A percentile compares a stretch with the other conserved stretches of the same genome.
These are phyloP conservation scores for Nineta flava DNA, from an alignment of 2,888 invertebrate genomes.

Conservation along the genomic window DNA sequence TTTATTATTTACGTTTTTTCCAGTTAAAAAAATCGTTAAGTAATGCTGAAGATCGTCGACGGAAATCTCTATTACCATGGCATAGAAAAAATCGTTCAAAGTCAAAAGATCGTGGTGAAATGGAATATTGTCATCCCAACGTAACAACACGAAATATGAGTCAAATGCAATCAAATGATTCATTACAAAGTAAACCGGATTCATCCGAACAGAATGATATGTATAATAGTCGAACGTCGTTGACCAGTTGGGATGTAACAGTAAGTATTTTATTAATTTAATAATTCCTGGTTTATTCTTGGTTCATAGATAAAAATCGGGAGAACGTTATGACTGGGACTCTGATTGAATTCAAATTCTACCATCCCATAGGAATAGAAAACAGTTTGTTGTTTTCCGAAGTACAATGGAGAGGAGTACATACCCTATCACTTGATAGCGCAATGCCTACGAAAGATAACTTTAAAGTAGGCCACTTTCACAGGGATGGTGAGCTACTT, in stretches of 20 bases:
- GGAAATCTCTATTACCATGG: conserved; percentile 84
- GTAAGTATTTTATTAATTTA: conserved; percentile 24
- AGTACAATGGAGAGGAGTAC: no score
- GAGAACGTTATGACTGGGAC: no score
- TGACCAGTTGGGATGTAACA: conserved; percentile 41
- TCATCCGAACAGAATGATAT: conserved; percentile 21
- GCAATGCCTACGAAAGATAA: no score
- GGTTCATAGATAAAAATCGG: not conserved
- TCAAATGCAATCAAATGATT: conserved; percentile 9
- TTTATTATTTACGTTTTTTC: no score
- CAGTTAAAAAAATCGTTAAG: conserved; percentile 69
- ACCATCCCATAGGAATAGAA: no score
- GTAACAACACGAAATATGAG: conserved; percentile 13
- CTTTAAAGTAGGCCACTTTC: no score
- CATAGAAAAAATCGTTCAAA: conserved; percentile 56
- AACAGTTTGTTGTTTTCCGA: no score
- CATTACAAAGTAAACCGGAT: conserved; percentile 7
- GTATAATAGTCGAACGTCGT: conserved; percentile 41
- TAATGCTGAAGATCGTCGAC: conserved; percentile 75
- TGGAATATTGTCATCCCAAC: conserved; percentile 26
- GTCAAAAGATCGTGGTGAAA: conserved; percentile 36
- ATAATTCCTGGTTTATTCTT: no score
- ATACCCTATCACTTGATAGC: no score
- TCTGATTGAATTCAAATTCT: no score
- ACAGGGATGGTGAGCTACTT: no score